phyloP scores from a whole-genome alignment of 2,888 invertebrate genomes.

The Phengaris arion region DNA sequence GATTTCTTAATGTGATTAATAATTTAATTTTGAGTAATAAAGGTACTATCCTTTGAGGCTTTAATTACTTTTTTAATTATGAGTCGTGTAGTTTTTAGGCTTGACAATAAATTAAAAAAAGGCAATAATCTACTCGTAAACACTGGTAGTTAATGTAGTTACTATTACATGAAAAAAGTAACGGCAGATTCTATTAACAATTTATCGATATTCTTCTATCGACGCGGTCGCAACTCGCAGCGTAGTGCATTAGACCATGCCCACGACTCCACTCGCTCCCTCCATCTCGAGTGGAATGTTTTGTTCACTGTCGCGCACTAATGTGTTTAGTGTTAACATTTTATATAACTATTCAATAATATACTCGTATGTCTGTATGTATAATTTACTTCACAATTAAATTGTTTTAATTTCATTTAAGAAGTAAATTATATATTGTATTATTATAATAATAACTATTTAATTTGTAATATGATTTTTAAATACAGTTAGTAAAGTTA shows the following conservation, averaged over 20 bases:
- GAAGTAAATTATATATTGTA: not conserved
- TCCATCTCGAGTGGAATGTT: constrained; percentile 46
- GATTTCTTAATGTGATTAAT: too few relatives aligned
- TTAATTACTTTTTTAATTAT: too few relatives aligned
- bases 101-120: too few relatives aligned
- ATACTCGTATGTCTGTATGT: not conserved
- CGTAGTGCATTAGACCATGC: constrained; percentile 45
- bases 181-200: too few relatives aligned
- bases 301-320: constrained; percentile 29
- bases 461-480: not conserved
- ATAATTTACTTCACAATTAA: not conserved
- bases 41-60: too few relatives aligned
- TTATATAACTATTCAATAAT: not conserved
- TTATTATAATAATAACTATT: not conserved
- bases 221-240: not conserved
- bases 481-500: too few relatives aligned
- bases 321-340: not conserved
- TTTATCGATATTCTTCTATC: not conserved
- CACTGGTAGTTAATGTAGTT: too few relatives aligned
- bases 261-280: constrained; percentile 38
- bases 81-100: too few relatives aligned
- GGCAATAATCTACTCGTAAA: too few relatives aligned
- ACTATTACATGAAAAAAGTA: too few relatives aligned
- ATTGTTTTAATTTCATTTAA: not conserved
- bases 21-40: too few relatives aligned